Evolutionary conservation across 2,888 invertebrate genomes (phyloP), one percentile per base, ranked within the genome.

Genomic region (Elmis aenea): DNA sequence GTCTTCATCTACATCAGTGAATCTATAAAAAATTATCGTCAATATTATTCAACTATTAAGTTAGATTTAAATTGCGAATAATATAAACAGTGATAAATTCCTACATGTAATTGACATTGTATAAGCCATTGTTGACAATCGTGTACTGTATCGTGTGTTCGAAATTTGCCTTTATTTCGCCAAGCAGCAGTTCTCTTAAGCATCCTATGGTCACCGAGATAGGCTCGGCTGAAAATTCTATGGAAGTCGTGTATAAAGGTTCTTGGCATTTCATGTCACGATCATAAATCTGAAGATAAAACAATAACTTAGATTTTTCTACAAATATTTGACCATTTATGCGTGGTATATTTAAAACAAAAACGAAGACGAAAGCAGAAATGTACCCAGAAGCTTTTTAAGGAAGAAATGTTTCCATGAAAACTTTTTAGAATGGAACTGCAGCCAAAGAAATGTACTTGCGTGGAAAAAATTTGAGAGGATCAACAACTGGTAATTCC

Each of bases 141-240:
- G 66, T 67, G 62, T 79, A 73, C 21, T 67, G 61, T 32, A 67
- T 59, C 1, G 50, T 55, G 10, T 70, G 64, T 1, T 70, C 66
- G 0, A 70, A 69, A 35, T 72, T 74, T 2, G 79, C 77, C 67
- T 75, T 77, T 1, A 77, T 70, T 33, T 71, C 72, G 29, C 76
- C 76, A 40, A 77, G 73, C 48, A 77, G 68, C 9, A 81, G 48
- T 25, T 55, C 49, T 20, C 46, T 48, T 2, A 47, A 30, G 33
- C 57, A 61, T 50, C 78, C 75, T 4, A 81, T 63, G 52, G 67
- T 64, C 3, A 80, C 74, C 48, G 78, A 76, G 33, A 77, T 76
- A 29, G 76, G 75, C 61, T 81, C 79, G 1, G 75, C 79, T 1
- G 69, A 70, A 9, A 78, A 46, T 24, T 43, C 35, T 10, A 61